Evolutionary conservation across 2,888 invertebrate species (phyloP), one percentile per base, ranked within the genome.

Genomic region (Leuctra nigra): DNA sequence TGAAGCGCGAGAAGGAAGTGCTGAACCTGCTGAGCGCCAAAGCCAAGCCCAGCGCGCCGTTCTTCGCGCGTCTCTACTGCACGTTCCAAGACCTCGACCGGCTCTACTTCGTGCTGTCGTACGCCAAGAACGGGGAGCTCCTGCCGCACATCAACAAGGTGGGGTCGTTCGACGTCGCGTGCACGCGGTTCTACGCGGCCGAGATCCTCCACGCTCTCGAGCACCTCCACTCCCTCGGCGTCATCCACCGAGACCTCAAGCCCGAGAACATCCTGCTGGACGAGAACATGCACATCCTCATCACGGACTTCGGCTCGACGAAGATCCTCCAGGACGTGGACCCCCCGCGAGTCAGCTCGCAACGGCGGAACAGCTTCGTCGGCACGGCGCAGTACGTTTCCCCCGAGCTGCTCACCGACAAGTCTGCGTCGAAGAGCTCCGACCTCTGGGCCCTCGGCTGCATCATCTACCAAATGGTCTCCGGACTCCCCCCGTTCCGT

Each of bases 301-400:
- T 99, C 60, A 93, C 96, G 41, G 99, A 99, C 74, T 99, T 99
- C 73, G 99, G 99, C 48, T 94, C 95, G 54, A 91, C 94, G 1
- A 95, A 93, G 75, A 87, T 94, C 63, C 73, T 92, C 20, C 74
- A 62, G 25, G 64, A 66, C 56, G 62, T 24, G 3, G 20, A 48
- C 24, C 53, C 33, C 25, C 38, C 52, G 35, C 47, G 53, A 55
- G 22, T 48, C 22, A 29, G 33, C 1, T 9, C 23, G 6, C 57
- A 24, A 36, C 55, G 59, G 23, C 81, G 81, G 65, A 86, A 86
- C 67, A 91, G 91, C 71, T 98, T 99, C 73, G 98, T 98, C 13
- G 99, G 99, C 52, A 99, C 98, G 11, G 97, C 99, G 1, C 97
- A 98, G 71, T 99, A 98, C 73, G 96, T 99, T 0, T 96, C 96